Evolutionary conservation across 2,797 vertebrate species (phyloP).

Genomic region (Acrossocheilus wenchowensis): DNA sequence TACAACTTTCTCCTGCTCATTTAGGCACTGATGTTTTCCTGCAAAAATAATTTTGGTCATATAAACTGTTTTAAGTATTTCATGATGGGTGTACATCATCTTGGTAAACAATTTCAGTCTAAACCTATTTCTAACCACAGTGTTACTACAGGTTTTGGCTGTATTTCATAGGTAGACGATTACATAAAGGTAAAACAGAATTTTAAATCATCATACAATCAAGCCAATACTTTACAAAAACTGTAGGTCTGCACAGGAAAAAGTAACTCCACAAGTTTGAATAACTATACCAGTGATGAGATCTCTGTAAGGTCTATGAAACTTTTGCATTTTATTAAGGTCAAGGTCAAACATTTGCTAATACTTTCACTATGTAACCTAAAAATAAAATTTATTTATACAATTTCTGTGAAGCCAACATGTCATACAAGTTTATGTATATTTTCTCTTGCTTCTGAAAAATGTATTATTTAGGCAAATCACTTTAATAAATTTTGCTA

Average conservation of each 20-base stretch:
- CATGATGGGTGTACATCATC: conserved; percentile 42
- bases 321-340: conserved; percentile 69
- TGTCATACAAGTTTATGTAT: conserved; percentile 2
- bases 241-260: conserved; percentile 74
- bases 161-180: conserved; percentile 47
- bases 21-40: conserved; percentile 82
- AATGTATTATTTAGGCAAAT: not conserved
- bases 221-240: conserved; percentile 70
- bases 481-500: not conserved
- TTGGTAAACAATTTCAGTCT: conserved; percentile 46
- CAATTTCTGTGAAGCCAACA: not conserved
- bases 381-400: conserved; percentile 9
- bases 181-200: conserved; percentile 51
- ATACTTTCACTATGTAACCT: conserved; percentile 3
- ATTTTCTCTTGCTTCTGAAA: conserved; percentile 5
- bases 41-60: conserved; percentile 80
- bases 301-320: conserved; percentile 31
- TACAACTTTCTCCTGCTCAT: conserved; percentile 59
- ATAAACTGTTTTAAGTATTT: conserved; percentile 65
- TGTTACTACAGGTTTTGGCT: conserved; percentile 59
- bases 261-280: conserved; percentile 63
- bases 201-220: conserved; percentile 61
- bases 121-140: conserved; percentile 59
- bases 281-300: conserved; percentile 45
- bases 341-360: conserved; percentile 18